Evolutionary conservation across 2,888 invertebrate species (phyloP).

Genomic region (Folsomia candida): DNA sequence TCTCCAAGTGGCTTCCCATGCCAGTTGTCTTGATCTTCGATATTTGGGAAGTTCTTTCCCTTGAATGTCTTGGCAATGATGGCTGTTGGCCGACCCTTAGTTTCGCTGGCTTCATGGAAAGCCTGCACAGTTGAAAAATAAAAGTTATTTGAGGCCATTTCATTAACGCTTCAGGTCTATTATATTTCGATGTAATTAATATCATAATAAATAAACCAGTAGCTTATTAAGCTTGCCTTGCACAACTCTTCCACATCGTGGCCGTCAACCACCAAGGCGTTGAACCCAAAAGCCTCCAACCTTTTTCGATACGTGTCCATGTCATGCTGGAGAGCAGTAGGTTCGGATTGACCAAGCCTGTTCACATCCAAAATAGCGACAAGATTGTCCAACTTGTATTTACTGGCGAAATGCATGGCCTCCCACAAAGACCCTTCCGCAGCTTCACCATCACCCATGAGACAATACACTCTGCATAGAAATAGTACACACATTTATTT

Average conservation of each 20-base stretch:
- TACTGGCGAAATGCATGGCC: conserved; percentile 88
- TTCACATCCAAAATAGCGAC: conserved; percentile 97
- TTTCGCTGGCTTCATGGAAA: conserved; percentile 73
- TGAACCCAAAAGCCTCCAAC: conserved; percentile 85
- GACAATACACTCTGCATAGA: conserved; percentile 77
- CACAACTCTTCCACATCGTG: conserved; percentile 89
- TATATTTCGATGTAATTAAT: no score
- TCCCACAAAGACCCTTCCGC: conserved; percentile 99
- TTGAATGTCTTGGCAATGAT: conserved; percentile 94
- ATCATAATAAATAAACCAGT: not conserved
- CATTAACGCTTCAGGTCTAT: not conserved
- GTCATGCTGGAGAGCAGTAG: conserved; percentile 89
- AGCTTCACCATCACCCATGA: conserved; percentile 97
- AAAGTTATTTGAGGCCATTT: not conserved
- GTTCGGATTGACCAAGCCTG: conserved; percentile 93
- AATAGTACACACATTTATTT: not conserved
- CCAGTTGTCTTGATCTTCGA: conserved; percentile 94
- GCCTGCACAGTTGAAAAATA: conserved; percentile 57
- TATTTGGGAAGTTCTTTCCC: conserved; percentile 82
- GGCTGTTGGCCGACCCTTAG: conserved; percentile 82
- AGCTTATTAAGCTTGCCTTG: conserved; percentile 59
- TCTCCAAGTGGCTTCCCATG: conserved; percentile 94
- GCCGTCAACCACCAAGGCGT: conserved; percentile 90
- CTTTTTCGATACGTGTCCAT: conserved; percentile 82
- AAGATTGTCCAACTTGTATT: conserved; percentile 93